Evolutionary conservation across 2,797 vertebrate genomes (phyloP).

Genomic region (Nothura maculosa): DNA sequence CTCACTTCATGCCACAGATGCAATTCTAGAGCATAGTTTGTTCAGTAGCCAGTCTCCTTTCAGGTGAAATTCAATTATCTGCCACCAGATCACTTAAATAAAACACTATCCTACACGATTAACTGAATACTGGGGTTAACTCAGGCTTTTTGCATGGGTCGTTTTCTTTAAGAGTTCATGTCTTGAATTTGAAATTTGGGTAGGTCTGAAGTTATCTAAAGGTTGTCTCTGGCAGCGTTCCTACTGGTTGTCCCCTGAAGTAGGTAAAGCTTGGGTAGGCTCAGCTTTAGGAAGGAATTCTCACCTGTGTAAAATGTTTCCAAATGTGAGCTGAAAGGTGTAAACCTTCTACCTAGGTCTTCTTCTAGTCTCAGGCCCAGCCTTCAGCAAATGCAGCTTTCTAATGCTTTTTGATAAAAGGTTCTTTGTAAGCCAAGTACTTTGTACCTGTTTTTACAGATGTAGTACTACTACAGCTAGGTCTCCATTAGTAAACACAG

Average conservation of each 20-base stretch:
- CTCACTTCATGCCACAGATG: background rate
- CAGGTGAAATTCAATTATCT: background rate
- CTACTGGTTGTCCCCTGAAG: background rate
- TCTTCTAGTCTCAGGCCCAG: background rate
- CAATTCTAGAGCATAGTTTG: background rate
- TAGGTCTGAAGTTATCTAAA: background rate
- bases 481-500: slow-evolving; percentile 4
- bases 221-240: background rate
- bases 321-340: background rate
- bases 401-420: background rate
- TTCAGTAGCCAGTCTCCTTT: background rate
- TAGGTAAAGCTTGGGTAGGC: background rate
- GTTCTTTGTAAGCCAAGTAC: background rate
- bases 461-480: slow-evolving; percentile 1
- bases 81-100: background rate
- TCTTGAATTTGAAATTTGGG: background rate
- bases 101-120: background rate
- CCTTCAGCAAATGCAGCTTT: background rate
- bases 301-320: background rate
- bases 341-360: background rate
- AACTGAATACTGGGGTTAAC: background rate
- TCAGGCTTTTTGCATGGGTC: background rate
- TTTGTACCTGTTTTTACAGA: slow-evolving; percentile 29
- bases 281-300: background rate
- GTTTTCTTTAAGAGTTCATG: background rate